These are phyloP conservation scores for Tychaedon coryphoeus DNA, from an alignment of 2,113 vertebrate genomes.

Conservation along the genomic window DNA sequence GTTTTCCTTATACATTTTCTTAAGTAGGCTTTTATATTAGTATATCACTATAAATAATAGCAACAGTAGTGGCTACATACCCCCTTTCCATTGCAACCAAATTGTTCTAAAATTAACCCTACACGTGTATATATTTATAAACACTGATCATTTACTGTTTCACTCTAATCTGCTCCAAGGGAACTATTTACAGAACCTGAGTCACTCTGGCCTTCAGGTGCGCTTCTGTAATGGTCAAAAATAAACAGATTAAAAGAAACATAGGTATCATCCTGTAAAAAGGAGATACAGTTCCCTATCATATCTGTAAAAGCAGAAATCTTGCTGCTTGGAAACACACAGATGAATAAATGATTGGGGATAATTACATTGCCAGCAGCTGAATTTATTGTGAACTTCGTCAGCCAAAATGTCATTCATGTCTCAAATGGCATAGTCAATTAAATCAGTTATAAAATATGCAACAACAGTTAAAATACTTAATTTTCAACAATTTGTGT, in stretches of 20 bases:
- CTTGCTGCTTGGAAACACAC: neutral
- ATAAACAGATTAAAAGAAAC: neutral
- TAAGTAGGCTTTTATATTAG: neutral
- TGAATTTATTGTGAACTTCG: neutral
- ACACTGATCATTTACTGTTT: neutral
- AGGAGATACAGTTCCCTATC: neutral
- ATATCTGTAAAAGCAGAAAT: neutral
- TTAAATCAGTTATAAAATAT: neutral
- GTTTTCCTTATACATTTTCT: neutral
- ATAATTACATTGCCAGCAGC: neutral
- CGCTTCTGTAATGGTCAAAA: neutral
- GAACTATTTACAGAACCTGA: neutral
- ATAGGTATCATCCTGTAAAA: neutral
- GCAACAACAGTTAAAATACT: neutral
- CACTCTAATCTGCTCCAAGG: neutral
- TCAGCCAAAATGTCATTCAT: neutral
- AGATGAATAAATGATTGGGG: neutral
- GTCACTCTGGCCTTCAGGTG: neutral
- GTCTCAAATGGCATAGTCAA: neutral
- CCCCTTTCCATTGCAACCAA: neutral
- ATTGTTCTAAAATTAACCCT: neutral
- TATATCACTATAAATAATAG: neutral
- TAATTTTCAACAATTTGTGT: neutral
- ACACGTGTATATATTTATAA: neutral
- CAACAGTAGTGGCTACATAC: neutral